Base-by-base conservation (phyloP, 2,797 vertebrate species). In the Ispidina picta region DNA sequence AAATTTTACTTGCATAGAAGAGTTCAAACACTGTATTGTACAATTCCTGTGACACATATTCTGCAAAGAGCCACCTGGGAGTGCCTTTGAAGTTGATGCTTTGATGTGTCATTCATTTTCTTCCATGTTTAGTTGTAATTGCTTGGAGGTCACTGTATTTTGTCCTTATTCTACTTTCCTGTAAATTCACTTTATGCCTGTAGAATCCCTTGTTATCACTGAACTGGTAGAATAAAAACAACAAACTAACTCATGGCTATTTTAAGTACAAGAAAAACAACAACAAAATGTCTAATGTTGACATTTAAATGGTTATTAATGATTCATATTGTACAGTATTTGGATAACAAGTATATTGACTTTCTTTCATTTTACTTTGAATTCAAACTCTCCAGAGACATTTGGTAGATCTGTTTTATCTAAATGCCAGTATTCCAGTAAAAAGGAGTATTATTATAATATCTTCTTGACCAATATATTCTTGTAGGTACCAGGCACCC, bases 81-180 rank as follows among this genome's bases (percentile, higher is more conserved):
- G 14, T 31, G 28, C 73, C 70, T 95, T 93, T 95, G 92, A 90
- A 96, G 76, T 9, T 66, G 48, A 60, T 64, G n/a, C 59, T 93
- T 95, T 95, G 85, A 92, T 86, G 69, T 83, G 77, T 85, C 88
- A 83, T 83, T 88, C 59, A 88, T 91, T 91, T 81, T 54, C 54
- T 70, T 93, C 89, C 51, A 16, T 73, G 54, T 70, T 93, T 83
- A 64, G 23, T 7, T 86, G 74, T 60, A 76, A 84, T 76, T 92
- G 21, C 49, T 76, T 78, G 23, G 73, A 89, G 72, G 85, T 76
- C 60, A 66, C 10, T 68, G 11, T n/a, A 43, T 91, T 93, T 94
- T 93, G n/a, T 79, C 60, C 23, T 73, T 86, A 70, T 59, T 86
- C 49, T 75, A 2, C 28, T 81, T 83, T 79, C 10, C 13, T 69